These are phyloP conservation scores for Melipona quadrifasciata DNA, from an alignment of 1,140 invertebrate genomes.

Conservation along the genomic window DNA sequence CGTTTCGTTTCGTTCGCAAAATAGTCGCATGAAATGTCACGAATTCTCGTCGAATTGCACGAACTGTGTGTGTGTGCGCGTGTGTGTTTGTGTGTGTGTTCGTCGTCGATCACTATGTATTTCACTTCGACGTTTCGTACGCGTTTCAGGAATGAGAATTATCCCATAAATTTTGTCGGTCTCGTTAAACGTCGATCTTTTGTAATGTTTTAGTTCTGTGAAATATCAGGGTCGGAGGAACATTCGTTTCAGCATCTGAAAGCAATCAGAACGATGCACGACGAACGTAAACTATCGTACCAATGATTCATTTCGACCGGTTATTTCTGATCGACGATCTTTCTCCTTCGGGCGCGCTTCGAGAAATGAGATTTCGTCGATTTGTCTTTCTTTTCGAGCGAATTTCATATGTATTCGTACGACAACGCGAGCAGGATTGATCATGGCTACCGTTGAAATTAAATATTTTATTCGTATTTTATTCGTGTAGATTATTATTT, in stretches of 20 bases:
- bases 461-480: neutral
- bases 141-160: neutral
- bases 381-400: neutral
- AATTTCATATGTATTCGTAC: neutral
- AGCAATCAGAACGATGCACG: neutral
- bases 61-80: no score
- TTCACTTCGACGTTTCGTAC: neutral
- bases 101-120: neutral
- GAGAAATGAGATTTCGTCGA: neutral
- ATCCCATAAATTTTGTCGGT: slow-evolving; percentile 21
- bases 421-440: neutral
- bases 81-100: neutral
- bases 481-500: neutral
- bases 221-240: neutral
- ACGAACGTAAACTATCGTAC: neutral
- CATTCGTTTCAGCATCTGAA: neutral
- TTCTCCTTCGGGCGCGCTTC: no score
- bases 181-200: neutral
- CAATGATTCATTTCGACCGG: neutral
- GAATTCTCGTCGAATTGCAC: neutral
- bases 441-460: neutral
- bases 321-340: neutral
- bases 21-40: neutral
- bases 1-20: neutral
- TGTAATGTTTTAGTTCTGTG: neutral